Base-by-base conservation (phyloP, 2,888 invertebrate species). In the Nomada fucata region DNA sequence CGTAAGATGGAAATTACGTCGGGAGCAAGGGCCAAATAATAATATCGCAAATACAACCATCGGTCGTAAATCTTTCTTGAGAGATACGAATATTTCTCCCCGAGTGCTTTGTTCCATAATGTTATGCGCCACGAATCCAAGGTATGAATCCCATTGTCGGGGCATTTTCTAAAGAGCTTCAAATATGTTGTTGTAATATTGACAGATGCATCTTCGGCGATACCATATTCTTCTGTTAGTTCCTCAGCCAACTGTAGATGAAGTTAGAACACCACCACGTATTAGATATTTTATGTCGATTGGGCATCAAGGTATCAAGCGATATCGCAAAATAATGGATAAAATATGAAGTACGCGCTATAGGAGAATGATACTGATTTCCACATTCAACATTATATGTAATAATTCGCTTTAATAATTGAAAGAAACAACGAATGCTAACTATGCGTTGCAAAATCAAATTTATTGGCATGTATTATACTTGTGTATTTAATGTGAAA, bases 1-100 rank as follows among this genome's bases (percentile, higher is more conserved):
- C 95, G 95, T 83, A 98, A 94, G 90, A 98, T 95, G 83, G 95
- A 95, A 89, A 96, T 94, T 81, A 97, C 96, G 87, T 97, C 97
- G 71, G 96, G 94, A 26, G 96, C 94, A 87, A 97, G 94, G 84
- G 96, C 95, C 93, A 98, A 94, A 94, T 96, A 96, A 88, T 96
- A 95, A 94, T 97, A 97, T 90, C 98, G 96, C 89, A 97, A 94
- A 89, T 96, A 95, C 89, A 97, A 94, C 98, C 98, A 98, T 94
- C 96, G 95, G 88, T 95, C 94, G 93, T 97, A 97, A 91, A 97
- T 95, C 91, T 95, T 96, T 93, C 96, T 95, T 89, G 96, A 96
- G 86, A 97, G 94, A 93, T 96, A 95, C 90, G 95, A 96, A 92
- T 96, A 96, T 89, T 96, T 95, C 82, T 96, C 95, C 60, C 97